These are phyloP conservation scores for Antheraea assamensis DNA, from an alignment of 2,888 invertebrate species.

Conservation along the genomic window DNA sequence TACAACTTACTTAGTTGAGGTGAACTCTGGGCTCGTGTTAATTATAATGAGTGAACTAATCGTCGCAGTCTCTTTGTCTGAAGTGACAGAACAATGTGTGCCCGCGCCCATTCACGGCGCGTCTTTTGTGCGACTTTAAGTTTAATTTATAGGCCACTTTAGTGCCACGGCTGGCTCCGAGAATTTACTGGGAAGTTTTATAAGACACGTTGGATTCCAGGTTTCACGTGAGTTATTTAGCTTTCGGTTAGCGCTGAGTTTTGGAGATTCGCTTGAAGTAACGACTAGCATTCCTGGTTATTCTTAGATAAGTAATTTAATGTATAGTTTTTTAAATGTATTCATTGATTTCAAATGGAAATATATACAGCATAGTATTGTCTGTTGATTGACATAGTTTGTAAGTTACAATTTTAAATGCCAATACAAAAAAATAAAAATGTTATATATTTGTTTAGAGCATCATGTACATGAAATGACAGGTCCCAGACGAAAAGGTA, in stretches of 20 bases:
- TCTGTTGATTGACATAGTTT: background rate
- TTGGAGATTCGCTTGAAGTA: background rate
- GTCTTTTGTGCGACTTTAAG: conserved; percentile 17
- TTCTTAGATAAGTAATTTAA: background rate
- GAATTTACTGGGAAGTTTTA: conserved; percentile 13
- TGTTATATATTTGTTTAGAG: too few species aligned
- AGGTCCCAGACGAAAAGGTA: background rate
- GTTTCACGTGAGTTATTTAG: conserved; percentile 10
- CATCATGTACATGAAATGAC: background rate
- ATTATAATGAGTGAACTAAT: conserved; percentile 68
- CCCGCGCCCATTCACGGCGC: conserved; percentile 46
- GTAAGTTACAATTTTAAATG: too few species aligned
- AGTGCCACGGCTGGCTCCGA: conserved; percentile 10
- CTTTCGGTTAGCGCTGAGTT: background rate
- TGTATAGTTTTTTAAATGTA: background rate
- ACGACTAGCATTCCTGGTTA: background rate
- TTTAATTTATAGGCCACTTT: conserved; percentile 20
- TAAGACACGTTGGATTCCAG: conserved; percentile 7
- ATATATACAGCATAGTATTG: background rate
- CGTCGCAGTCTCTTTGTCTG: conserved; percentile 62
- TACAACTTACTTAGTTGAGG: background rate
- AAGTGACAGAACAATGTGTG: conserved; percentile 68
- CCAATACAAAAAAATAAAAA: too few species aligned
- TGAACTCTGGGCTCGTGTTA: conserved; percentile 40
- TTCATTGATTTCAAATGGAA: background rate